Base-by-base conservation (phyloP, 2,888 invertebrate genomes). In the Danaus chrysippus region DNA sequence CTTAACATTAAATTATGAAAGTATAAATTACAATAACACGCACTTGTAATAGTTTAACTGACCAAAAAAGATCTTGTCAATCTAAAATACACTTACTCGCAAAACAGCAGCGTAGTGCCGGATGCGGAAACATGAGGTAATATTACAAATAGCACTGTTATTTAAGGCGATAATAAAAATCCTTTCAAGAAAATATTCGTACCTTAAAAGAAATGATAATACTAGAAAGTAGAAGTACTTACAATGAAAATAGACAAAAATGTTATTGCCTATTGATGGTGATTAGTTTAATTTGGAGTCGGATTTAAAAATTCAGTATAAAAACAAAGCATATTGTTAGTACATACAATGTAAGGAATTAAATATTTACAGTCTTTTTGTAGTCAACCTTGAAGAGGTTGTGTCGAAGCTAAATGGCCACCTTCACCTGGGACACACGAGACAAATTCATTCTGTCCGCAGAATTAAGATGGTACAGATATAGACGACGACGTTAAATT, bases 51-150 rank as follows among this genome's bases (percentile, higher is more conserved):
- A 73, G 74, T 82, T 77, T 79, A 81, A 81, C 77, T 81, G 79
- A 73, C 79, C 79, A 77, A 84, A 85, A 34, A 83, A 83, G 79
- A 83, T 85, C 82, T 85, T 82, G 81, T 80, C 82, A 83, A 77
- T 83, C 54, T 76, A 76, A 79, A 79, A 76, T 82, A 79, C 82
- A 83, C 49, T 49, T 49, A 49, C 10, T 15, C 17, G 49, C 49
- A 49, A 49, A 49, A 49, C 17, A 13, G 46, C 15, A 49, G 10
- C 17, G 49, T 80, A 79, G 78, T 78, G 75, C 76, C 78, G 79
- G 79, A 84, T 79, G 75, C 81, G 83, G 87, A 85, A 83, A 81
- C 76, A 81, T 75, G 71, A 79, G 71, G 73, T 79, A 78, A 73
- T 79, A 76, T 82, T 81, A 81, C 81, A 77, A 77, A 82, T 78